phyloP scores from a whole-genome alignment of 1,140 invertebrate genomes.

The Zaprionus ornatus region DNA sequence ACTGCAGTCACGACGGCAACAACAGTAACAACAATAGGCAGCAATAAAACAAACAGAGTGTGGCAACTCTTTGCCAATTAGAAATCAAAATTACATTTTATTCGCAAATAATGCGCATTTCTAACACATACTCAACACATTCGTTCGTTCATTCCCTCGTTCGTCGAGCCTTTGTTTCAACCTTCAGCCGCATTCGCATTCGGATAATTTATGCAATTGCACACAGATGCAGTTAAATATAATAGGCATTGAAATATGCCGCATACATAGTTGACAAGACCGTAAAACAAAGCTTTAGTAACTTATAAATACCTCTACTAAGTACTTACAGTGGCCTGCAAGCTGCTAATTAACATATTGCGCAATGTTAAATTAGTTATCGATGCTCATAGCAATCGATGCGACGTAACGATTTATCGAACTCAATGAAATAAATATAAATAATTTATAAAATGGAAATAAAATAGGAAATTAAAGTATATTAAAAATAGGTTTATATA shows the following conservation, averaged over 20 bases:
- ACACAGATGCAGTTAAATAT: conserved; percentile 38
- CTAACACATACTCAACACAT: conserved; percentile 45
- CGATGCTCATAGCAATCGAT: not conserved
- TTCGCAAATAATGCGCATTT: conserved; percentile 74
- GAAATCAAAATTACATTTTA: conserved; percentile 67
- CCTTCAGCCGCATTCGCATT: conserved; percentile 11
- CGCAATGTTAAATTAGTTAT: not conserved
- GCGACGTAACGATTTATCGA: not conserved
- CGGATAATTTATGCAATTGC: conserved; percentile 40
- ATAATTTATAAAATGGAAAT: not conserved
- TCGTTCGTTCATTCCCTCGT: not conserved
- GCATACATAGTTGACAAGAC: conserved; percentile 30
- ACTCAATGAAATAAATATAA: not conserved
- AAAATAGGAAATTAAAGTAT: not conserved
- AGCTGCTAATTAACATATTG: not conserved
- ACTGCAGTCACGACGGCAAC: conserved; percentile 38
- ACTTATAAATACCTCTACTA: not conserved
- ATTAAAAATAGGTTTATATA: no score
- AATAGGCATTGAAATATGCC: conserved; percentile 25
- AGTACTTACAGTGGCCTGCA: not conserved
- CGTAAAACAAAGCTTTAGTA: conserved; percentile 13
- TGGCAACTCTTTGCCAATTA: conserved; percentile 61
- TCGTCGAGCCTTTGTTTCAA: conserved; percentile 46
- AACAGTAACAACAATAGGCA: conserved; percentile 6
- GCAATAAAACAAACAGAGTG: conserved; percentile 8